Percentiles rank a stretch among this genome's conserved stretches.
Evolutionary conservation across 1,140 invertebrate genomes (phyloP).

Genomic region (Drosophila athabasca): DNA sequence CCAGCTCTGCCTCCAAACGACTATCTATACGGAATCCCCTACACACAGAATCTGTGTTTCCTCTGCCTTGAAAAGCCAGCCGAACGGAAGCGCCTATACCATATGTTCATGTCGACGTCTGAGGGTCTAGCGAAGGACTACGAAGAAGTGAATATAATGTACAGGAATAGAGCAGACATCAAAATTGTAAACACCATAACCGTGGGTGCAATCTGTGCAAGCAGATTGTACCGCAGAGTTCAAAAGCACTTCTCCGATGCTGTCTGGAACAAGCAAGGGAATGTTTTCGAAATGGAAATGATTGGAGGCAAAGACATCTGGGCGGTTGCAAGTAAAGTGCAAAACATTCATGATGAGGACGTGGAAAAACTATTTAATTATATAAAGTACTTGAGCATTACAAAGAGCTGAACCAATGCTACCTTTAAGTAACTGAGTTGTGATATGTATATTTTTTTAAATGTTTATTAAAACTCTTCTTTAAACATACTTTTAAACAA

Average conservation of each 20-base stretch:
- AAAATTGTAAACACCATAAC: constrained; percentile 20
- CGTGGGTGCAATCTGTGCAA: constrained; percentile 21
- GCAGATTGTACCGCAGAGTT: constrained; percentile 18
- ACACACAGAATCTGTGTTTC: constrained; percentile 19
- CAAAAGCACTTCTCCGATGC: constrained; percentile 19
- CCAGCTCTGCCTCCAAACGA: not conserved
- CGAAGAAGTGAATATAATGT: not conserved
- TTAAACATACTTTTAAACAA: not conserved
- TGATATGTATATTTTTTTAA: constrained; percentile 7
- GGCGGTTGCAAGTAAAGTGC: not conserved
- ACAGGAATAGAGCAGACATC: constrained; percentile 33
- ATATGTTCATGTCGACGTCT: constrained; percentile 28
- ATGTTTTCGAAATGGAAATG: constrained; percentile 37
- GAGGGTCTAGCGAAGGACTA: constrained; percentile 13
- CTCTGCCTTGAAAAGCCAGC: constrained; percentile 35
- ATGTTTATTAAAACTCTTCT: constrained; percentile 15
- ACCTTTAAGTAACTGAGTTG: constrained; percentile 11
- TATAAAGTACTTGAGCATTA: constrained; percentile 31
- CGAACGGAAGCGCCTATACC: constrained; percentile 19
- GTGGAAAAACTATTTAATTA: constrained; percentile 27
- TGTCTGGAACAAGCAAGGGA: constrained; percentile 46
- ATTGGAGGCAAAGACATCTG: not conserved
- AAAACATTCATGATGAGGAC: constrained; percentile 4
- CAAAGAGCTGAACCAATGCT: constrained; percentile 6
- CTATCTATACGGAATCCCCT: not conserved